phyloP scores from a whole-genome alignment of 2,797 vertebrate species.

The Pelodytes ibericus region DNA sequence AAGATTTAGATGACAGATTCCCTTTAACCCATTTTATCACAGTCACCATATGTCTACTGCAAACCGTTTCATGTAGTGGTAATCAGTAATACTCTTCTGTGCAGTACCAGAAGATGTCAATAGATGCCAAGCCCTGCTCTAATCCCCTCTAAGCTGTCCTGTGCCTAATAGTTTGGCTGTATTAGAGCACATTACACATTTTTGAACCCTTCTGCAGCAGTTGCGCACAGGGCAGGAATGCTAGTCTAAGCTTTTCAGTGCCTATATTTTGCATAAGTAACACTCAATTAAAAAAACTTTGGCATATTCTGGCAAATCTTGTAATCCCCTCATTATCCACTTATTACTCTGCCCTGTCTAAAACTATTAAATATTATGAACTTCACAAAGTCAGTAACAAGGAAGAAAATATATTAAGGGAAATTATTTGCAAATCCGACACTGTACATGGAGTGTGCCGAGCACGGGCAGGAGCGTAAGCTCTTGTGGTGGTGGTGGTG shows the following conservation, averaged over 20 bases:
- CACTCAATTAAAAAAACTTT: constrained; percentile 56
- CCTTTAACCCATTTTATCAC: no score
- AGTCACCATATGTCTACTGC: no score
- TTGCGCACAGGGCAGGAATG: constrained; percentile 18
- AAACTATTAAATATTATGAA: constrained; percentile 55
- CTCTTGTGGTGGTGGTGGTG: background rate
- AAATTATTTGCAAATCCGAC: constrained; percentile 57
- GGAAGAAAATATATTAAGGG: constrained; percentile 56
- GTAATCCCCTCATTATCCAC: constrained; percentile 55
- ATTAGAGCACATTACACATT: constrained; percentile 11
- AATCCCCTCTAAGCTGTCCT: background rate
- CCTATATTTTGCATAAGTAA: constrained; percentile 42
- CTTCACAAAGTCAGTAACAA: constrained; percentile 26
- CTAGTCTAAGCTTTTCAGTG: constrained; percentile 33
- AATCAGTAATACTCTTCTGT: background rate
- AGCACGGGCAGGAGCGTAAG: no score
- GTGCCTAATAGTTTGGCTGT: background rate
- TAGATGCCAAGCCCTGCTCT: background rate
- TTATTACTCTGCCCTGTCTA: constrained; percentile 29
- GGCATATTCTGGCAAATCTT: constrained; percentile 50
- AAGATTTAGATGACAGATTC: no score
- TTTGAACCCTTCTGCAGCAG: constrained; percentile 1
- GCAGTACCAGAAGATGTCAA: background rate
- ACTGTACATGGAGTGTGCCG: constrained; percentile 58
- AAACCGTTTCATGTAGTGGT: no score